phyloP scores from a whole-genome alignment of 2,888 invertebrate species.

The Archips xylosteana region DNA sequence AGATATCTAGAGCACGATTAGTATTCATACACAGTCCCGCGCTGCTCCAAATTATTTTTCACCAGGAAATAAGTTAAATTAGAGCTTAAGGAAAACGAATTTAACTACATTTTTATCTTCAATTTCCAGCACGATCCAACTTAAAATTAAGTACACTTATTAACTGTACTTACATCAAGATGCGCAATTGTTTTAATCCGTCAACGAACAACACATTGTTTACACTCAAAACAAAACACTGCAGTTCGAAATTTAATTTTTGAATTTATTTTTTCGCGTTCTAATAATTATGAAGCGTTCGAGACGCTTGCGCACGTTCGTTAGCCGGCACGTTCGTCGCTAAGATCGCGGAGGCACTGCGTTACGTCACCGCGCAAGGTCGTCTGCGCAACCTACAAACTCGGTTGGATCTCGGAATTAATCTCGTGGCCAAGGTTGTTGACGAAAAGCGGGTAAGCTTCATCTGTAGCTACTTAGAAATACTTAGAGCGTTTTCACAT shows the following conservation, averaged over 20 bases:
- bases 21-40: conserved; percentile 30
- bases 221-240: conserved; percentile 29
- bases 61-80: conserved; percentile 19
- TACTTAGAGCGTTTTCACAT: too few species aligned
- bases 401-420: conserved; percentile 66
- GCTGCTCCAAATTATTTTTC: conserved; percentile 24
- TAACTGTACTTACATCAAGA: conserved; percentile 18
- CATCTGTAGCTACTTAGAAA: conserved; percentile 45
- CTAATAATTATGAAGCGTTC: conserved; percentile 53
- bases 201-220: neutral
- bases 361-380: conserved; percentile 75
- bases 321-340: conserved; percentile 59
- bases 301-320: conserved; percentile 67
- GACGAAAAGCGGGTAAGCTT: conserved; percentile 42
- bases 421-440: conserved; percentile 64
- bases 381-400: conserved; percentile 50
- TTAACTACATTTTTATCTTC: conserved; percentile 12
- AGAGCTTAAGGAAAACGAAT: conserved; percentile 25
- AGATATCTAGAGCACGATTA: conserved; percentile 10
- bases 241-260: conserved; percentile 18
- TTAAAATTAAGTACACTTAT: neutral
- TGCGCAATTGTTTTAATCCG: conserved; percentile 13
- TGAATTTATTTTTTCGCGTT: conserved; percentile 41
- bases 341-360: conserved; percentile 64
- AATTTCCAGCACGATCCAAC: neutral